Evolutionary conservation across 2,797 vertebrate genomes (phyloP).

Genomic region (Amniataba percoides): DNA sequence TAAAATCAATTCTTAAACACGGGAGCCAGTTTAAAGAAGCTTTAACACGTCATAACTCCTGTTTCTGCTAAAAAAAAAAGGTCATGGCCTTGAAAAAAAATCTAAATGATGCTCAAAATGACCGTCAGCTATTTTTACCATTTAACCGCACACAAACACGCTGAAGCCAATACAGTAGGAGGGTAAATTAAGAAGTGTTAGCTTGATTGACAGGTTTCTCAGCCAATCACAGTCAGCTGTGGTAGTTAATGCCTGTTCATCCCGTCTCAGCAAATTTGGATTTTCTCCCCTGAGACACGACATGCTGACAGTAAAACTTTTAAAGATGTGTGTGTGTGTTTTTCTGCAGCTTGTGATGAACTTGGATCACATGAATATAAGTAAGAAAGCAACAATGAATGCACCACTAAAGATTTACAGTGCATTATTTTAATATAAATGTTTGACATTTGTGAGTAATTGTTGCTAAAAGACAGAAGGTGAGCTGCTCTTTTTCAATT

Average conservation of each 20-base stretch:
- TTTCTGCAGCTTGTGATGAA: not conserved
- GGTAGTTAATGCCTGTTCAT: not conserved
- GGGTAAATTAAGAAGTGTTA: not conserved
- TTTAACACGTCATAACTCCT: no score
- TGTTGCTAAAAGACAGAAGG: slow-evolving; percentile 6
- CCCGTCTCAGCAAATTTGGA: not conserved
- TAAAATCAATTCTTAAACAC: no score
- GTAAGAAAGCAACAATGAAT: not conserved
- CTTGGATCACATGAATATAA: not conserved
- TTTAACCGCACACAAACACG: not conserved
- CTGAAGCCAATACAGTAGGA: not conserved
- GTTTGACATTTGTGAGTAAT: slow-evolving; percentile 11
- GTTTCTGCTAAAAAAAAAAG: not conserved
- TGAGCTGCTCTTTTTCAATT: slow-evolving; percentile 16
- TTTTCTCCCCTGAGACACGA: not conserved
- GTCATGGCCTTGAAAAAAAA: not conserved
- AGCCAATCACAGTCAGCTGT: not conserved
- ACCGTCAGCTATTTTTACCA: no score
- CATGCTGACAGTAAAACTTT: not conserved
- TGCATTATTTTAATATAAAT: not conserved
- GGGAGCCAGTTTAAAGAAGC: no score
- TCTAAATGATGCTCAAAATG: no score
- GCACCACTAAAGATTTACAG: not conserved
- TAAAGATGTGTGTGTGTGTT: not conserved
- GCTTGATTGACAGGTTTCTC: slow-evolving; percentile 3